Percentiles rank a stretch among this genome's conserved stretches.
Evolutionary conservation across 37 sponge, comb jelly and placozoan genomes (phyloP).

Genomic region (Crambe crambe): DNA sequence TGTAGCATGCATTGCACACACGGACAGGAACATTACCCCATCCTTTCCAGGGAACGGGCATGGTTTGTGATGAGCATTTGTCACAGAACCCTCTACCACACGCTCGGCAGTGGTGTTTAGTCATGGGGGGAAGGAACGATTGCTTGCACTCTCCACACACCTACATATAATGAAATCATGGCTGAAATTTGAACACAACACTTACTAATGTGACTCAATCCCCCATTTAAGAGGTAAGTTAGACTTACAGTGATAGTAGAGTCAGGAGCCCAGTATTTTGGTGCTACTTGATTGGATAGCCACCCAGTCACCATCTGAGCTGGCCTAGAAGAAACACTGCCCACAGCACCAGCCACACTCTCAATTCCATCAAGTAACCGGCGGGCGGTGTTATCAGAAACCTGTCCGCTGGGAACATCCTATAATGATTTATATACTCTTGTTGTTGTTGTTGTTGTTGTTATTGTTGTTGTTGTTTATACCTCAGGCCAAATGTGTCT

Average conservation of each 20-base stretch:
- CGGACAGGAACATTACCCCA: constrained; percentile 88
- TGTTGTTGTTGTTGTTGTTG: background rate
- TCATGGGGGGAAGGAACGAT: constrained; percentile 59
- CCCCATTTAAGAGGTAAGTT: background rate
- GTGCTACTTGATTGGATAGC: constrained; percentile 84
- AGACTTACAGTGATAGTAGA: constrained; percentile 52
- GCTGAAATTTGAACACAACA: background rate
- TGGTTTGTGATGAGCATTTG: constrained; percentile 60
- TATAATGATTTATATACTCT: background rate
- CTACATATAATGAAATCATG: constrained; percentile 34
- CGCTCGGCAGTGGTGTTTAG: constrained; percentile 95
- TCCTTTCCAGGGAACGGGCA: constrained; percentile 94
- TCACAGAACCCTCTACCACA: constrained; percentile 95
- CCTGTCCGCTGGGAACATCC: constrained; percentile 18
- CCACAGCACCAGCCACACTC: constrained; percentile 55
- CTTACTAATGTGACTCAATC: no score
- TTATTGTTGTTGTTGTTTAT: background rate
- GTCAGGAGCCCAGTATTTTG: constrained; percentile 93
- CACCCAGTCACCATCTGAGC: constrained; percentile 76
- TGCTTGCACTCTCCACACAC: constrained; percentile 69
- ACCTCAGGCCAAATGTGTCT: constrained; percentile 94
- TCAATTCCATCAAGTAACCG: constrained; percentile 73
- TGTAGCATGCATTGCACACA: constrained; percentile 87
- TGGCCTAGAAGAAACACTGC: constrained; percentile 59
- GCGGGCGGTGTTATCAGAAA: constrained; percentile 54